Percentiles rank a stretch among this genome's conserved stretches.
These are phyloP conservation scores for Lutraria rhynchaena DNA, from an alignment of 1,140 invertebrate species.

Conservation along the genomic window DNA sequence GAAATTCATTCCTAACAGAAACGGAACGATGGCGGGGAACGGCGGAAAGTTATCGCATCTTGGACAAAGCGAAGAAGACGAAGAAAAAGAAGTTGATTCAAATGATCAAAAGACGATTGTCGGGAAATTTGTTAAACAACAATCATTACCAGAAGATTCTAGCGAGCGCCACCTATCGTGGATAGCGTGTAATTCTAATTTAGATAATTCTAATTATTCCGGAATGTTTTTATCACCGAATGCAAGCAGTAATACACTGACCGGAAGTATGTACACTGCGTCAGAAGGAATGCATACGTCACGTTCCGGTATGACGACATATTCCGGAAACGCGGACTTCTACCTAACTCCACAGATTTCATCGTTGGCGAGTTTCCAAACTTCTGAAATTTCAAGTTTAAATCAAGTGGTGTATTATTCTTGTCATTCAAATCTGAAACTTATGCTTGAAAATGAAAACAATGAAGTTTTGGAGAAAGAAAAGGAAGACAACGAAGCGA, in stretches of 20 bases:
- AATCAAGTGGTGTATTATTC: constrained; percentile 32
- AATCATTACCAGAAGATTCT: constrained; percentile 20
- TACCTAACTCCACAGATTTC: constrained; percentile 18
- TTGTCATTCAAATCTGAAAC: constrained; percentile 39
- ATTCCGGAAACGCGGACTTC: constrained; percentile 14
- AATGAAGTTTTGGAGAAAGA: constrained; percentile 13
- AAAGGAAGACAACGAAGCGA: constrained; percentile 22
- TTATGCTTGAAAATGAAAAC: constrained; percentile 40
- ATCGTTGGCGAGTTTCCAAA: constrained; percentile 26
- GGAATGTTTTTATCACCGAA: constrained; percentile 1
- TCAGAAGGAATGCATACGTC: constrained; percentile 37
- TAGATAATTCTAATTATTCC: background rate
- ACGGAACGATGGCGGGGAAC: too few relatives aligned
- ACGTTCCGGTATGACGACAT: constrained; percentile 32
- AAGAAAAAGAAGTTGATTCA: too few relatives aligned
- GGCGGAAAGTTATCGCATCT: too few relatives aligned
- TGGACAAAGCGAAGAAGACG: too few relatives aligned
- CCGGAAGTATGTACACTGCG: constrained; percentile 43
- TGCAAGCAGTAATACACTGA: constrained; percentile 32
- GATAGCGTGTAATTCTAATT: background rate
- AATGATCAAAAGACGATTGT: too few relatives aligned
- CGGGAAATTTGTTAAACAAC: constrained; percentile 18
- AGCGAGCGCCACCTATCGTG: background rate
- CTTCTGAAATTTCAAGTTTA: constrained; percentile 25
- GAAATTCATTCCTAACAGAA: too few relatives aligned